Evolutionary conservation across 2,797 vertebrate species (phyloP), one percentile per base, ranked within the genome.

Genomic region (Coregonus ussuriensis): DNA sequence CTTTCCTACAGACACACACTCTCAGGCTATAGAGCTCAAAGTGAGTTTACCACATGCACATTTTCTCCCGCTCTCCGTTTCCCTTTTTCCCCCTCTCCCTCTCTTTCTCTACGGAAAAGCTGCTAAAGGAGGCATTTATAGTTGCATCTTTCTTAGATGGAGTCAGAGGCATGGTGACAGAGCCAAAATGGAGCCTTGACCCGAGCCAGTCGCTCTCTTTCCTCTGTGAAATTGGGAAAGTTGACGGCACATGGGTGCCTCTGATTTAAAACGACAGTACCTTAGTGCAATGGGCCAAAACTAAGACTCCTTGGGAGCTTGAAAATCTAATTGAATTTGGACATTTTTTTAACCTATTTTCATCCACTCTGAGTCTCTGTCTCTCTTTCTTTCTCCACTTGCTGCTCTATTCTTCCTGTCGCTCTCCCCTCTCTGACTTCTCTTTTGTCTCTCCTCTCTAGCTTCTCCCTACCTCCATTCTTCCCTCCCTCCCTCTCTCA

Each of bases 211-310:
- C 59, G 21, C 52, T 79, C 25, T 79, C 33, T 63, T 47, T 75
- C 31, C 71, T 67, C 65, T 83, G 79, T 74, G 68, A 81, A 83
- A 80, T 76, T 79, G 67, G 51, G 81, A 75, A 81, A 80, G 14
- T 35, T 78, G 68, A 80, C 25, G n/a, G 74, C 33, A 74, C 72
- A 53, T 53, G 41, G 13, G 41, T 47, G 63, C 53, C 53, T 6
- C 16, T 72, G 75, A 75, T 84, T 71, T 70, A 79, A 25, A 71
- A 77, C 62, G 66, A 75, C 31, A 47, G 9, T 47, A 47, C 41
- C 59, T 6, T 62, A 41, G 72, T 71, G 73, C 73, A 78, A 47
- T 54, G 37, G 75, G 52, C 9, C 63, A 82, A 81, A 4, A 75
- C 31, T 0, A 9, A 51, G 52, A 80, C 59, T 79, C 51, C 71